These are phyloP conservation scores for Drosophila leontia DNA, from an alignment of 1,140 invertebrate species.

Conservation along the genomic window DNA sequence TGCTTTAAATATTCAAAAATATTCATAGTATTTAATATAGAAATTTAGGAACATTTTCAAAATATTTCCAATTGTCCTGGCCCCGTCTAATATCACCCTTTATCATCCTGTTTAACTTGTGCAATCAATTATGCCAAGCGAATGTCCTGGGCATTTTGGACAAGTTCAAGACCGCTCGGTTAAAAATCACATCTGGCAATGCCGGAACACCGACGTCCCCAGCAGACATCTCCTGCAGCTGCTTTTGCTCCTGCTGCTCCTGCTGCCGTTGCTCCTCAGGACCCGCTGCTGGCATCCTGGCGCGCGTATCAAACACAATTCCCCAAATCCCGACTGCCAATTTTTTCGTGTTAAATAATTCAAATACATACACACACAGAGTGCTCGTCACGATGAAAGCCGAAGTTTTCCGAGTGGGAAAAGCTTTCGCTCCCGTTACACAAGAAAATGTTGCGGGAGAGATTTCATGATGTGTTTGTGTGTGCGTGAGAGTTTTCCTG, in stretches of 20 bases:
- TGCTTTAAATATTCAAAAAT: too few relatives aligned
- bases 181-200: conserved; percentile 68
- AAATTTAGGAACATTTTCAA: background rate
- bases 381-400: background rate
- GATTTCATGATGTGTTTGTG: conserved; percentile 14
- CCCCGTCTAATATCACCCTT: background rate
- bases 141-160: conserved; percentile 32
- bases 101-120: conserved; percentile 12
- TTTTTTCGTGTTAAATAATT: conserved; percentile 75
- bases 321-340: conserved; percentile 77
- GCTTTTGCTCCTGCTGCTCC: conserved; percentile 2
- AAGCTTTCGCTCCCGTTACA: conserved; percentile 72
- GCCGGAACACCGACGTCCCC: conserved; percentile 31
- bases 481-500: conserved; percentile 34
- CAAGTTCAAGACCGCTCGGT: conserved; percentile 66
- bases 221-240: conserved; percentile 18
- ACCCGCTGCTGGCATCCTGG: conserved; percentile 28
- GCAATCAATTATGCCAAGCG: conserved; percentile 24
- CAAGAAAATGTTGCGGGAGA: conserved; percentile 59
- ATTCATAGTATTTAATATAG: too few relatives aligned
- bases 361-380: conserved; percentile 53
- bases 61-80: background rate
- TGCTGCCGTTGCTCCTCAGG: background rate
- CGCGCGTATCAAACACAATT: conserved; percentile 63
- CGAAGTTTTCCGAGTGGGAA: conserved; percentile 53